Evolutionary conservation across 1,140 invertebrate species (phyloP).

Genomic region (Temnothorax curvispinosus): DNA sequence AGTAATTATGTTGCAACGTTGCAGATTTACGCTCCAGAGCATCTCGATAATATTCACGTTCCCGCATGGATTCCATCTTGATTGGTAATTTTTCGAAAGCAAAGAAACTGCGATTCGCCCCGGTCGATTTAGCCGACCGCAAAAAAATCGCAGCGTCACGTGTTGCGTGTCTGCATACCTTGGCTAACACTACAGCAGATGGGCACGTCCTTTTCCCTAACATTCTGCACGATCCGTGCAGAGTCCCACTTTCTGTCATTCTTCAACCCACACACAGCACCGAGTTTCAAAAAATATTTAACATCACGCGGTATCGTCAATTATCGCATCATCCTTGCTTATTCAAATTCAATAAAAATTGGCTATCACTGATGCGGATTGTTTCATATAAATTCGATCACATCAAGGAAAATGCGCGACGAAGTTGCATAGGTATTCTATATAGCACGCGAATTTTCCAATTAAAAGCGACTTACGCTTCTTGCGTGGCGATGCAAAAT

Average conservation of each 20-base stretch:
- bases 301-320: conserved; percentile 65
- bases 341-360: not conserved
- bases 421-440: not conserved
- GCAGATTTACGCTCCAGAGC: conserved; percentile 56
- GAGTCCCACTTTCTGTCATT: conserved; percentile 68
- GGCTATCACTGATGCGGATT: too few species aligned
- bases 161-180: conserved; percentile 53
- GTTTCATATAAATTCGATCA: not conserved
- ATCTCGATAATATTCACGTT: conserved; percentile 52
- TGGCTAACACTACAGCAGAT: conserved; percentile 56
- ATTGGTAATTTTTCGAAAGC: conserved; percentile 61
- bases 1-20: conserved; percentile 57
- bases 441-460: conserved; percentile 1
- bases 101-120: conserved; percentile 63
- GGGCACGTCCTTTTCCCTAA: conserved; percentile 68
- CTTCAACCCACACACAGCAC: conserved; percentile 65
- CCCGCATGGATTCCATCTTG: conserved; percentile 35
- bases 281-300: conserved; percentile 62
- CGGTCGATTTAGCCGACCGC: conserved; percentile 61
- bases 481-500: conserved; percentile 26
- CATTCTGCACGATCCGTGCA: conserved; percentile 71
- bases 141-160: conserved; percentile 64
- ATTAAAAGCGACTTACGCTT: conserved; percentile 27
- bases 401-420: too few species aligned
- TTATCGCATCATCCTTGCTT: conserved; percentile 50